These are phyloP conservation scores for Esox niger DNA, from an alignment of 2,113 vertebrate genomes.

Conservation along the genomic window DNA sequence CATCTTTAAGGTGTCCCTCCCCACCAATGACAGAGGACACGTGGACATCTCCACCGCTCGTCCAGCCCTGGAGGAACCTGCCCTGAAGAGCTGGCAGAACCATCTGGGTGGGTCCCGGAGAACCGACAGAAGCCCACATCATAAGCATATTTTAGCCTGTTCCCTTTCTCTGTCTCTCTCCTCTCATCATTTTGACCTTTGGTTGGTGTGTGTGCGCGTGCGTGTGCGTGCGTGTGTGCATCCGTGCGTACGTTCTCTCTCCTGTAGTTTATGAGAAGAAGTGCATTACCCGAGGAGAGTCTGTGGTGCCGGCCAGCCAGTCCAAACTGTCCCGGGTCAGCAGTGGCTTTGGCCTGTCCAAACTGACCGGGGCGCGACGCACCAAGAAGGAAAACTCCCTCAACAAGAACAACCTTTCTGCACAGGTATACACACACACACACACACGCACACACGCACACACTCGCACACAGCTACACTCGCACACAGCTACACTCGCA, in stretches of 20 bases:
- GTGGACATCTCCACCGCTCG: constrained; percentile 88
- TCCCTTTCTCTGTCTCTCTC: too few relatives aligned
- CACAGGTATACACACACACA: constrained; percentile 76
- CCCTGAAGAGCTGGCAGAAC: constrained; percentile 95
- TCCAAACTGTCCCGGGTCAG: constrained; percentile 96
- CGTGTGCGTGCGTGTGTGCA: too few relatives aligned
- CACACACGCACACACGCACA: neutral
- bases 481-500: constrained; percentile 3
- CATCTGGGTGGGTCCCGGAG: constrained; percentile 81
- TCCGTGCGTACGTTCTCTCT: constrained; percentile 24
- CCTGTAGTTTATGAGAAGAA: constrained; percentile 91
- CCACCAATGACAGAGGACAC: constrained; percentile 91
- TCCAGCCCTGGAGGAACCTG: constrained; percentile 88
- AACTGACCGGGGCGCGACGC: constrained; percentile 91
- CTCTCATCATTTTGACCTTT: too few relatives aligned
- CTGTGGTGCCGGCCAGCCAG: constrained; percentile 82
- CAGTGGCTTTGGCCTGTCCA: constrained; percentile 97
- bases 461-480: neutral
- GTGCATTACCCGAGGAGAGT: constrained; percentile 90
- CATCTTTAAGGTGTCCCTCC: constrained; percentile 91
- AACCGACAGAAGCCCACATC: neutral
- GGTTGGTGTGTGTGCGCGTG: too few relatives aligned
- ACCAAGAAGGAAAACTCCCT: constrained; percentile 93
- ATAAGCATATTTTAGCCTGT: too few relatives aligned
- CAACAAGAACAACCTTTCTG: constrained; percentile 89